Evolutionary conservation across 2,888 invertebrate genomes (phyloP), one percentile per base, ranked within the genome.

Genomic region (Fabriciana adippe): DNA sequence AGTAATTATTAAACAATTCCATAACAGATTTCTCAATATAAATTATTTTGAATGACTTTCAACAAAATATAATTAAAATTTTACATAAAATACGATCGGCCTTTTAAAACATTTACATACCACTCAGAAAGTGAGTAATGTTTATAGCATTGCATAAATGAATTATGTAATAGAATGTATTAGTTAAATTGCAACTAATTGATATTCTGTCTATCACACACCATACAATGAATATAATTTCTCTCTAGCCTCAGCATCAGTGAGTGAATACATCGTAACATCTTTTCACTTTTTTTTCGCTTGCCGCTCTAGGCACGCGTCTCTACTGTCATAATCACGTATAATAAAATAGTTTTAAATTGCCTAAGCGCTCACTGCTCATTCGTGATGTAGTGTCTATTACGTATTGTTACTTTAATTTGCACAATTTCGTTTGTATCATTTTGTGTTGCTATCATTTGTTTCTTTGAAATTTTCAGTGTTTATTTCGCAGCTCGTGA

Each of bases 221-320:
- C 66, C 72, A 74, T 73, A 75, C 81, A 81, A 82, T 85, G 79
- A 82, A 83, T 88, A 86, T 83, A 86, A 85, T 89, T 89, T 89
- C 91, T 87, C 89, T 48, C 41, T 18, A 60, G 60, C 61, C 60
- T 78, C 81, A 78, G 81, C 84, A 80, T 81, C 81, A 78, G 68
- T 68, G 69, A 69, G 68, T 67, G 68, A 70, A 73, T 75, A 70
- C 70, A 73, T 75, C 75, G 76, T 81, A 81, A 68, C 66, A 68
- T 80, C 85, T 87, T 92, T 92, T 91, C 92, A 90, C 92, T 92
- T 91, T 91, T 90, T 91, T 92, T 92, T 89, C 85, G 86, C 80
- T 81, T 78, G 84, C 79, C 81, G 81, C 78, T 81, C 79, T 78
- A 85, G 79, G 79, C 88, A 86, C 88, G 87, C 90, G 89, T 81